Evolutionary conservation across 1,140 invertebrate species (phyloP).

Genomic region (Bathynomus jamesi): DNA sequence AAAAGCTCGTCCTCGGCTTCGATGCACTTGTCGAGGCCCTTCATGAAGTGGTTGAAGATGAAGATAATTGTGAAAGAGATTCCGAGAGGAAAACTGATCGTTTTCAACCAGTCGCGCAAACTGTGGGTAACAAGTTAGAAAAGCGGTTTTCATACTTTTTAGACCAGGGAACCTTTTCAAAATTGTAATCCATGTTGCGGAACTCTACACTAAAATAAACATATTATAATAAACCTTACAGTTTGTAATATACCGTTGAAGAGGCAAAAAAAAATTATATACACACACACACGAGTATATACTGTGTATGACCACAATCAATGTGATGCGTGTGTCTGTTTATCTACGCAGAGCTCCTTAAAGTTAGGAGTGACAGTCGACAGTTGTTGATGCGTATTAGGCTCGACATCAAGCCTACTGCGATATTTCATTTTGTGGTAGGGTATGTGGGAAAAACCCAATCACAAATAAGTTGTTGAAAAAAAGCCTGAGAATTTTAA

Average conservation of each 20-base stretch:
- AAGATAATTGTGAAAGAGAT: conserved; percentile 14
- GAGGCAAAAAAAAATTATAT: not conserved
- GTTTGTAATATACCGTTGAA: not conserved
- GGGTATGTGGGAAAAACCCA: no score
- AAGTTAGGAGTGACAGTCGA: no score
- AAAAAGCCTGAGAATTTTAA: no score
- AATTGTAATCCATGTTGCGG: not conserved
- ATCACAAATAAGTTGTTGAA: no score
- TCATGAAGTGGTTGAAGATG: conserved; percentile 17
- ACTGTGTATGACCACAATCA: no score
- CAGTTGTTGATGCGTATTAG: no score
- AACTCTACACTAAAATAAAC: not conserved
- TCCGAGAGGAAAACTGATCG: conserved; percentile 10
- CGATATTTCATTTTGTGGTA: no score
- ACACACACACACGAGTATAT: no score
- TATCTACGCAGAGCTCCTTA: no score
- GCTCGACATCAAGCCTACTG: no score
- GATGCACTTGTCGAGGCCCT: conserved; percentile 10
- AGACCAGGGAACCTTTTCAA: not conserved
- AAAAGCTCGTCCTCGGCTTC: conserved; percentile 10
- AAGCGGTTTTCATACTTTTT: not conserved
- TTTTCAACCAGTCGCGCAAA: conserved; percentile 14
- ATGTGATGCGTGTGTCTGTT: no score
- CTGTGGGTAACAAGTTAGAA: conserved; percentile 5
- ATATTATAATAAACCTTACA: not conserved